Base-by-base conservation (phyloP, 2,888 invertebrate species). In the Drosophila neonasuta region DNA sequence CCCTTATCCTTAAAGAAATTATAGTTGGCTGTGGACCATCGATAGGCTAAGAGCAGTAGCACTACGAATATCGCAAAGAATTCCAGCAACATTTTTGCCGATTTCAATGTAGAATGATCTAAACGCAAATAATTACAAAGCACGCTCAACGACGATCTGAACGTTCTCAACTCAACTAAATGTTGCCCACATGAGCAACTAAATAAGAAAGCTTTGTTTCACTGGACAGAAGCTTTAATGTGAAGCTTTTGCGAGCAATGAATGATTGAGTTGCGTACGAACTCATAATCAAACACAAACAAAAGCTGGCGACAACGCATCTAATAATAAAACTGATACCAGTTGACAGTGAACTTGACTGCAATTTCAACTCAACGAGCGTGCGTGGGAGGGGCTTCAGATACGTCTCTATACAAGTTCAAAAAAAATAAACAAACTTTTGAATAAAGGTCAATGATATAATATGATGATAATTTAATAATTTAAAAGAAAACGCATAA, bases 1-100 rank as follows among this genome's bases (percentile, higher is more conserved):
- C n/a, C n/a, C n/a, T n/a, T n/a, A n/a, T n/a, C n/a, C n/a, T 82
- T 62, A 54, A 88, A 89, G 50, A 65, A 84, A 45, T 80, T 74
- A 71, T 78, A 77, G 13, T 72, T 77, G 11, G 70, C 50, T 5
- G 74, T 78, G n/a, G 78, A 62, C 88, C 88, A 89, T 34, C 82
- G 86, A 61, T 89, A 89, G 46, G 71, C 71, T 50, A 86, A 52
- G 57, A 77, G 34, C 41, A 82, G 39, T 11, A 49, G 4, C n/a
- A 39, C 36, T 6, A 39, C 36, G n/a, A 39, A n/a, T 6, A 39
- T n/a, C 36, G 36, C 36, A 4, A 39, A 7, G n/a, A n/a, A n/a
- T 13, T 42, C 42, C 17, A 15, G 10, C 42, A 17, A 42, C 42
- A 42, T 42, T 42, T n/a, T 10, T 42, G 15, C 10, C 11, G 15